Base-by-base conservation (phyloP, 2,888 invertebrate species). In the Synergus itoensis region DNA sequence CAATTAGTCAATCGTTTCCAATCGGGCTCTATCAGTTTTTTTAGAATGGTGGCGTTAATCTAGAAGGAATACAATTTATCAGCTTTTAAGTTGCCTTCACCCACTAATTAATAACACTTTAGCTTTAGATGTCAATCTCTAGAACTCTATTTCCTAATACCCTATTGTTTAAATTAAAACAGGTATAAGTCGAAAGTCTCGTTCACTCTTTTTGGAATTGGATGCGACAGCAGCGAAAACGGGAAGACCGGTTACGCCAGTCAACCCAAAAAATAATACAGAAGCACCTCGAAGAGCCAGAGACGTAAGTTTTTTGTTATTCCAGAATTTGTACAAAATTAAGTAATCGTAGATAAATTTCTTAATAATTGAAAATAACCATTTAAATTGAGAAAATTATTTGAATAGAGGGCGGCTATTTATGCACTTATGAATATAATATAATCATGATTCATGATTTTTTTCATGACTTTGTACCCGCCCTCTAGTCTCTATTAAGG, bases 131-230 rank as follows among this genome's bases (percentile, higher is more conserved):
- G 0, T 36, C 36, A 36, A 36, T 36, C 36, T 36, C 5, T 36
- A 36, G 36, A 36, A 36, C 4, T 5, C 36, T 36, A 36, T 36
- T 36, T 36, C 5, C 5, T 36, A 36, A 36, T 36, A 36, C 36
- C 36, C 36, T 36, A 60, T 65, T 76, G 12, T 63, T 65, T 36
- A 18, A 40, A 76, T 79, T 77, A 12, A 73, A 85, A 21, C 91
- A 97, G 97, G 96, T 85, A 97, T 97, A 85, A 96, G 97, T 88
- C 97, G 97, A 93, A 96, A 97, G 91, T 98, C 98, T 0, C 95
- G 98, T 18, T 96, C 96, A 41, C 94, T 98, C 84, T 98, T 98
- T 93, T 92, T 97, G 92, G 96, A 98, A 92, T 93, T 98, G 85
- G 98, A 98, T 91, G 97, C 97, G 0, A 95, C 95, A 79, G 95